Evolutionary conservation across 2,888 invertebrate species (phyloP), one percentile per base, ranked within the genome.

Genomic region (Drosophila pegasa): DNA sequence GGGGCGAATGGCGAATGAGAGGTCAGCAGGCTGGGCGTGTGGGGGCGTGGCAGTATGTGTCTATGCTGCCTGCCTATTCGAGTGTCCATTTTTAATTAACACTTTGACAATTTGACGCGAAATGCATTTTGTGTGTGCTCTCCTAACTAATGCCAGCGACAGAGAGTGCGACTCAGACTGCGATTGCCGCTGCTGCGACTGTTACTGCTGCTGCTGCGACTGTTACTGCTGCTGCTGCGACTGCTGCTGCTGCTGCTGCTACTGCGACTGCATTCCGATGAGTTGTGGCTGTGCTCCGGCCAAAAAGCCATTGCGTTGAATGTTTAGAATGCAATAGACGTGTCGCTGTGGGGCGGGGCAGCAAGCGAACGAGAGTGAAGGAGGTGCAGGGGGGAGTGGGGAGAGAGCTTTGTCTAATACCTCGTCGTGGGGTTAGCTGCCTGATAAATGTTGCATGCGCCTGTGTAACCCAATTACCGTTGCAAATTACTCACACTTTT

Each of bases 61-160:
- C 56, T 60, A 69, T 55, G 43, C 41, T 33, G 45, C 20, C 70
- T 71, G 78, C 74, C 81, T 78, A 86, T 79, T 64, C 73, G 72
- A 81, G 73, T 89, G 89, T 89, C 89, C 89, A 89, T 89, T 89
- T 89, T 89, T 87, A 89, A 89, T 89, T 88, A 89, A 87, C 87
- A 83, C 85, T 87, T 85, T 85, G 87, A 87, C 88, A 89, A 84
- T 77, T 80, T 79, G 89, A 83, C 80, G 80, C 82, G 78, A 80
- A 84, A 74, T 86, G 86, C 88, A 88, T 78, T 83, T 78, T 73
- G 75, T 70, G 76, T 63, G 72, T n/a, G n/a, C n/a, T n/a, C 63
- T 66, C 33, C 35, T 29, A 71, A 71, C 65, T 66, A 64, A 71
- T 60, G 63, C 59, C 41, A 31, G 18, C 12, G 18, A 31, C 43